phyloP scores from a whole-genome alignment of 2,888 invertebrate genomes.

The Pinctada fucata region DNA sequence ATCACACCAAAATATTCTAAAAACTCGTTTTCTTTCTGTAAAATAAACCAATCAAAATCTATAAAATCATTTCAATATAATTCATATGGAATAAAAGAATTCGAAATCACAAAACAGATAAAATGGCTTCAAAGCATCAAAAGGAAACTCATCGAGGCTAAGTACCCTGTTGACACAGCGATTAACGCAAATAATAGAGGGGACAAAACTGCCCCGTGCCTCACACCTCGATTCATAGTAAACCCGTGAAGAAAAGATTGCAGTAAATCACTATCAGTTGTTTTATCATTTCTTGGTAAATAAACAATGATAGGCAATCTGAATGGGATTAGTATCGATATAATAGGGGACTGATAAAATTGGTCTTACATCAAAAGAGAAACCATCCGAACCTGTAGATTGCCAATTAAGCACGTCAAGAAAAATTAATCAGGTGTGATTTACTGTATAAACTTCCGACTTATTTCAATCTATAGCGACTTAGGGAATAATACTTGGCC shows the following conservation, averaged over 20 bases:
- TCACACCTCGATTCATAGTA: constrained; percentile 1
- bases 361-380: constrained; percentile 2
- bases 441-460: constrained; percentile 1
- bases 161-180: not conserved
- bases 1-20: no score
- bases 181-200: constrained; percentile 1
- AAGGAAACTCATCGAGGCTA: not conserved
- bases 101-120: not conserved
- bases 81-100: no score
- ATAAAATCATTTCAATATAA: no score
- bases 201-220: not conserved
- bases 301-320: constrained; percentile 13
- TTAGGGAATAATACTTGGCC: no score
- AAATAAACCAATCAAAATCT: no score
- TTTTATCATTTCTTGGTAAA: constrained; percentile 26
- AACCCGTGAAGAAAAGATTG: not conserved
- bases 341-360: not conserved
- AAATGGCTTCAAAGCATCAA: not conserved
- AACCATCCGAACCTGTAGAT: not conserved
- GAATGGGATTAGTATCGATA: not conserved
- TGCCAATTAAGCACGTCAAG: not conserved
- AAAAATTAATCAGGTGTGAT: constrained; percentile 16
- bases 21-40: no score
- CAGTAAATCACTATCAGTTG: constrained; percentile 17
- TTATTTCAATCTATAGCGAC: not conserved